Evolutionary conservation across 2,888 invertebrate genomes (phyloP).

Genomic region (Acanthopleura granulata): DNA sequence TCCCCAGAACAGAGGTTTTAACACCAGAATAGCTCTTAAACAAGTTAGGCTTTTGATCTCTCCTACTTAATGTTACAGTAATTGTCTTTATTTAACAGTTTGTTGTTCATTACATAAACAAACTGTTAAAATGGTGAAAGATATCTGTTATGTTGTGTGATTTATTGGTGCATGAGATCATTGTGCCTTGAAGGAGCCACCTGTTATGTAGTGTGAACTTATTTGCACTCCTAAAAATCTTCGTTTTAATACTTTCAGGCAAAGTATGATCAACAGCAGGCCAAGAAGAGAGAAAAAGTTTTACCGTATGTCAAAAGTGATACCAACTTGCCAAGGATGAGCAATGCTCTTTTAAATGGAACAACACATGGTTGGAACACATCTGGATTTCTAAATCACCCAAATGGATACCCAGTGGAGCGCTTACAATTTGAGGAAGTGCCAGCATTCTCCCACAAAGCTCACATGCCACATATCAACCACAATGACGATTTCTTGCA

Average conservation of each 20-base stretch:
- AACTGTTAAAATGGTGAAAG: no score
- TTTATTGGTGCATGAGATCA: no score
- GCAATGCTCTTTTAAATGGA: slow-evolving; percentile 7
- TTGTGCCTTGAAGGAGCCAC: no score
- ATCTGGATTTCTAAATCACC: slow-evolving; percentile 3
- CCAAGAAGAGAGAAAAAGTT: slow-evolving; percentile 72
- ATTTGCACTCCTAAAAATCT: not conserved
- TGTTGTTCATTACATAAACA: no score
- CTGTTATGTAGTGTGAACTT: no score
- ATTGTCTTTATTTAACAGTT: no score
- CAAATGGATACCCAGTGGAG: slow-evolving; percentile 13
- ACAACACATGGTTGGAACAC: not conserved
- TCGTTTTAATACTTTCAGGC: slow-evolving; percentile 72
- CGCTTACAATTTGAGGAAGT: not conserved
- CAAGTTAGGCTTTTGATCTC: no score
- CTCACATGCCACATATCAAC: not conserved
- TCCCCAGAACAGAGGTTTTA: no score
- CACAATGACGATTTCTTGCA: not conserved
- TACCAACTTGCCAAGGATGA: slow-evolving; percentile 22
- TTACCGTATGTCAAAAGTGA: slow-evolving; percentile 72
- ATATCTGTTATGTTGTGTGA: no score
- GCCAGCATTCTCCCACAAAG: not conserved
- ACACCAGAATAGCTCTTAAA: no score
- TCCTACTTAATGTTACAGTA: no score
- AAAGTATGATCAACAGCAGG: slow-evolving; percentile 78